Base-by-base conservation (phyloP, 1,140 invertebrate species). In the Bombus difficillimus region DNA sequence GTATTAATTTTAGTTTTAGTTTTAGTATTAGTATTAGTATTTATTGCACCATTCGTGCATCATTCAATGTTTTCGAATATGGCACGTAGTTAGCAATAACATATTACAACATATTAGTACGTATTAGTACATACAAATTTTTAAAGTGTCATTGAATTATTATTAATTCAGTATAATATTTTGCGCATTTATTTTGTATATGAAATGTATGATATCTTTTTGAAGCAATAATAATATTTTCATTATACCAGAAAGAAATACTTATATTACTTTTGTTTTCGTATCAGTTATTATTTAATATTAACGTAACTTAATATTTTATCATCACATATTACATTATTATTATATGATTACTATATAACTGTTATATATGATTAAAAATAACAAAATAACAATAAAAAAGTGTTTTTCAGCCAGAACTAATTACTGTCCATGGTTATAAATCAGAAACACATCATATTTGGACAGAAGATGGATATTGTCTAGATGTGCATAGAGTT, bases 391-490 rank as follows among this genome's bases (percentile, higher is more conserved):
- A 47, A 62, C 22, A 37, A n/a, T 80, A 2, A 8, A 74, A 78
- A 18, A 34, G 3, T 78, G 86, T 78, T 92, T 95, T 94, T 53
- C 91, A 96, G 96, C 94, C 95, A 74, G 94, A 96, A 94, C 85
- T 96, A n/a, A 95, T 96, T 34, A 76, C 86, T 75, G 92, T 92
- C 89, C 94, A 96, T 86, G 97, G 97, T 47, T 97, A 97, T 91
- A 95, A 95, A 3, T 94, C 96, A 6, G 97, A 98, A 92, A 96
- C 95, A 71, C 97, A 98, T 92, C 91, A 96, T 2, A 96, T 97
- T 32, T 96, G 95, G 81, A 98, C 97, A 10, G 93, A 96, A 53
- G 97, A 98, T 94, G 97, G 96, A 12, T 98, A 98, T 94, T 95
- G 97, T 47, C 93, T 98, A 25, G 96, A 96, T 71, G 90, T 97